Conservation (phyloP, 2,113 vertebrate species). For the Bothrops jararaca region DNA sequence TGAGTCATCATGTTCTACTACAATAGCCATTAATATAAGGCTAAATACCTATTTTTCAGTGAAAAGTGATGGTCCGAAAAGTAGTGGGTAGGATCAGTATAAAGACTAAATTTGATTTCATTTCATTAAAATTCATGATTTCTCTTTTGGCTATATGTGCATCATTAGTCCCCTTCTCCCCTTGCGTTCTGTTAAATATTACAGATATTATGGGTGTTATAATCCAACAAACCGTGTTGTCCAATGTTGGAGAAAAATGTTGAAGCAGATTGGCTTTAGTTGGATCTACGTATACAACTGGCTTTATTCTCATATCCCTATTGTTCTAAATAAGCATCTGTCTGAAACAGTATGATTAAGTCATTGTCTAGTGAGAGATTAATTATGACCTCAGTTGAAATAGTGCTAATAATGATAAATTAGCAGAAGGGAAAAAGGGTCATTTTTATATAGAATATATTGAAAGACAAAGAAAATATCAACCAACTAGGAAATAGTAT, state of each 20-base stretch:
- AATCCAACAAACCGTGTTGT: background rate
- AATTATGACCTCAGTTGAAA: background rate
- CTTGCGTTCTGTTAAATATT: background rate
- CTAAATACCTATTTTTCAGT: background rate
- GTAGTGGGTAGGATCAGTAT: background rate
- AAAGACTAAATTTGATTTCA: background rate
- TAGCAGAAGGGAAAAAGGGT: background rate
- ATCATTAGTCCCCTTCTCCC: background rate
- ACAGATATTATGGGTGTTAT: background rate
- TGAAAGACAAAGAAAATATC: background rate
- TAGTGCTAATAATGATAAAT: background rate
- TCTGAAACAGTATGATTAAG: background rate
- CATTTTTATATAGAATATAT: background rate
- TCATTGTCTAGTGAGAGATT: background rate
- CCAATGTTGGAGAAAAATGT: background rate
- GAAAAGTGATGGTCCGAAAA: background rate
- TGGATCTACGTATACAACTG: background rate
- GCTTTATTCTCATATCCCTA: background rate
- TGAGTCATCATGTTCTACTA: background rate
- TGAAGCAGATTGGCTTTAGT: background rate
- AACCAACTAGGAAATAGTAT: background rate
- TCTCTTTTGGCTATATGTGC: background rate
- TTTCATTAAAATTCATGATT: background rate
- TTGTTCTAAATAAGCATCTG: background rate
- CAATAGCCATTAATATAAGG: background rate